phyloP scores from a whole-genome alignment of 2,888 invertebrate species.

The Xanthia icteritia region DNA sequence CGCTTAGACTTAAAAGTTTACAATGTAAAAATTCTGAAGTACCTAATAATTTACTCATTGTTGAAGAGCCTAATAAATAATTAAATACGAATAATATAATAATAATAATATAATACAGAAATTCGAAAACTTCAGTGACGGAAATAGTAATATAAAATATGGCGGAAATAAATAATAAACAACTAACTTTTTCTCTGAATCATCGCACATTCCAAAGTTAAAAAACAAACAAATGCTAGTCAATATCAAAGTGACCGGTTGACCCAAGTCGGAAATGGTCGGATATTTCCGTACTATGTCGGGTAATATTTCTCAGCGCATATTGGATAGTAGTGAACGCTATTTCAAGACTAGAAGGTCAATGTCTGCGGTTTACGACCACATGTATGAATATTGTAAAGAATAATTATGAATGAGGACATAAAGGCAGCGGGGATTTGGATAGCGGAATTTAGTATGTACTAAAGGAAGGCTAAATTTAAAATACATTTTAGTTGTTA shows the following conservation, averaged over 20 bases:
- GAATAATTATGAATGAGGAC: constrained; percentile 46
- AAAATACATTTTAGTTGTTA: background rate
- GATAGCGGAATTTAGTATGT: background rate
- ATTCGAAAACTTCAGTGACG: background rate
- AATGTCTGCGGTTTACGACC: constrained; percentile 82
- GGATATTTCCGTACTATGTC: constrained; percentile 42
- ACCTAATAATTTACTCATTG: no score
- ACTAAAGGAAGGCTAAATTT: background rate
- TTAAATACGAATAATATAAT: background rate
- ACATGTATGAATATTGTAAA: constrained; percentile 55
- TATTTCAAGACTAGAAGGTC: constrained; percentile 84
- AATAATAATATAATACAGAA: no score
- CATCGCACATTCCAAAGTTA: constrained; percentile 3
- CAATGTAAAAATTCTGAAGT: no score
- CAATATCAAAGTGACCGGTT: constrained; percentile 42
- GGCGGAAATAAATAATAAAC: background rate
- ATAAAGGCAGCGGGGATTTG: constrained; percentile 27
- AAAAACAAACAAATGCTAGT: constrained; percentile 21
- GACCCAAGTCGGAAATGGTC: constrained; percentile 49
- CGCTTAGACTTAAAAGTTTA: no score
- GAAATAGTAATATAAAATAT: background rate
- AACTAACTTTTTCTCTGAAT: background rate
- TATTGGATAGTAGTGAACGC: constrained; percentile 71
- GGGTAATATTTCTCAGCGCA: constrained; percentile 63
- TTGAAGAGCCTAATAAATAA: no score